phyloP scores from a whole-genome alignment of 2,797 vertebrate species.

The Anisognathus igniventris region DNA sequence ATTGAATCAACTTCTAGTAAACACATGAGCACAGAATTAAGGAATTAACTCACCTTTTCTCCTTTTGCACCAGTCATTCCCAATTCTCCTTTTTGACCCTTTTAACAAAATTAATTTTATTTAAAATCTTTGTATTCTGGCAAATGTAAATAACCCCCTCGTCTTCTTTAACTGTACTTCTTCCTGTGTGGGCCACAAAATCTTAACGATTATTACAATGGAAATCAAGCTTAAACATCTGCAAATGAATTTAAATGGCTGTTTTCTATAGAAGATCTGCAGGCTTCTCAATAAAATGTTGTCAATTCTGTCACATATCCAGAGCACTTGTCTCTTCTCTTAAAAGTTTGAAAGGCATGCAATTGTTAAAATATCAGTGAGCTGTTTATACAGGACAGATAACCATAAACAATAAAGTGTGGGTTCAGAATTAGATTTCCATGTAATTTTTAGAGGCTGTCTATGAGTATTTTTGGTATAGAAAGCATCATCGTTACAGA shows the following conservation, averaged over 20 bases:
- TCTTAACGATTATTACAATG: neutral
- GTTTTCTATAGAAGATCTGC: neutral
- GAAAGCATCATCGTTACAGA: neutral
- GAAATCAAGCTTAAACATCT: neutral
- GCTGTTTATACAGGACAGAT: neutral
- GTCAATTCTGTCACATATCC: neutral
- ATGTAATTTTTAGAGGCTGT: neutral
- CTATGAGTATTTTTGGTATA: neutral
- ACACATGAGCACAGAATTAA: neutral
- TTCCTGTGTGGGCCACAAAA: neutral
- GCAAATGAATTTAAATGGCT: neutral
- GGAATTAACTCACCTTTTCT: constrained; percentile 77
- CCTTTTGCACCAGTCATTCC: constrained; percentile 77
- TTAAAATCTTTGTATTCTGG: neutral
- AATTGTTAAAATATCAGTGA: neutral
- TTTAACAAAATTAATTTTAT: constrained; percentile 28
- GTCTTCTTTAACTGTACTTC: neutral
- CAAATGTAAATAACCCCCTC: neutral
- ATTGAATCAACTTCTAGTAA: neutral
- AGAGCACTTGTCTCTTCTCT: neutral
- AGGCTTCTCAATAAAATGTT: neutral
- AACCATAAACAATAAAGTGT: neutral
- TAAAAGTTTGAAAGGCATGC: neutral
- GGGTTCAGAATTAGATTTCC: neutral
- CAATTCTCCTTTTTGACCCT: constrained; percentile 77